Percentiles rank a stretch among this genome's conserved stretches.
These are phyloP conservation scores for Sarcophaga subvicina DNA, from an alignment of 2,888 invertebrate species.

Conservation along the genomic window DNA sequence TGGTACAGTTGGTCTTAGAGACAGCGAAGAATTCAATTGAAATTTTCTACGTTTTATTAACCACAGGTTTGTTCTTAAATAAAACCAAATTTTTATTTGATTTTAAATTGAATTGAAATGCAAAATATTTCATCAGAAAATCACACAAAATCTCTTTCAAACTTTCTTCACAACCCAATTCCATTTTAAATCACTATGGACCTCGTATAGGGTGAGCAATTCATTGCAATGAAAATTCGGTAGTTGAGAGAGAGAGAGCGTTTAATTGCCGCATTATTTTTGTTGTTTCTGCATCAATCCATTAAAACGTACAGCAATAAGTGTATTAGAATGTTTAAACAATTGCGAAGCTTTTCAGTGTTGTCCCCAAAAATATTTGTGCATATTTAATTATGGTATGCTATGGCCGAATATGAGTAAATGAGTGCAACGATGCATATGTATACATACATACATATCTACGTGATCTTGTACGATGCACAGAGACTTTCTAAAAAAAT, in stretches of 20 bases:
- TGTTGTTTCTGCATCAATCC: conserved; percentile 12
- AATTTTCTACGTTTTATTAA: too few species aligned
- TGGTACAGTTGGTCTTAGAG: too few species aligned
- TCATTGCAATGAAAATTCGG: conserved; percentile 19
- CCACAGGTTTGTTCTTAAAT: too few species aligned
- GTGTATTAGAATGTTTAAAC: neutral
- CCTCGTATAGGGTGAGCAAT: neutral
- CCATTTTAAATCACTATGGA: too few species aligned
- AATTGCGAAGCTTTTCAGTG: conserved; percentile 13
- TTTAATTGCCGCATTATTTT: conserved; percentile 35
- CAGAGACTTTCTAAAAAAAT: conserved; percentile 62
- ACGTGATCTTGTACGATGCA: conserved; percentile 28
- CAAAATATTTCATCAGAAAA: too few species aligned
- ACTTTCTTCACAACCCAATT: too few species aligned
- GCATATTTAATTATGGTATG: conserved; percentile 61
- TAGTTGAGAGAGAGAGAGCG: neutral
- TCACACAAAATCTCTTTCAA: too few species aligned
- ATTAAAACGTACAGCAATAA: neutral
- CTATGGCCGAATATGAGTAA: neutral
- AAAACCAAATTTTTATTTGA: too few species aligned
- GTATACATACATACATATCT: neutral
- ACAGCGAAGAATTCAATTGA: too few species aligned
- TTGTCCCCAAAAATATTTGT: conserved; percentile 38
- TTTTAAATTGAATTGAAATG: too few species aligned
- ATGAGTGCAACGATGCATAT: neutral